phyloP scores from a whole-genome alignment of 2,888 invertebrate species.

The Autographa pulchrina region DNA sequence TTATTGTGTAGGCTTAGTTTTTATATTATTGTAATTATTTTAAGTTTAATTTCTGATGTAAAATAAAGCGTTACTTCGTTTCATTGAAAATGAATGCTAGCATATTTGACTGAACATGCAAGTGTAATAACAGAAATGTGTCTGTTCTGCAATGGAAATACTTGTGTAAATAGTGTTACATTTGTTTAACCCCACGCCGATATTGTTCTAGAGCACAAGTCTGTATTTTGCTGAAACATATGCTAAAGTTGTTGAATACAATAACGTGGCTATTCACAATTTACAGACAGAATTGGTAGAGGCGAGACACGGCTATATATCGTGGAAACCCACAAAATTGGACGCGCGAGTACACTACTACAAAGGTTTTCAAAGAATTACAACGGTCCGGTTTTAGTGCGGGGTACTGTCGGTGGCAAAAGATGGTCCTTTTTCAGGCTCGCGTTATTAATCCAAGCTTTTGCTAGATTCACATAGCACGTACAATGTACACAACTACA shows the following conservation, averaged over 20 bases:
- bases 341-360: constrained; percentile 22
- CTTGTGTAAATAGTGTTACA: constrained; percentile 20
- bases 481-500: not conserved
- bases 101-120: constrained; percentile 8
- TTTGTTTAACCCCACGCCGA: constrained; percentile 10
- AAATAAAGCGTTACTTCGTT: too few relatives aligned
- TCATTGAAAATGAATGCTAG: constrained; percentile 12
- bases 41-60: too few relatives aligned
- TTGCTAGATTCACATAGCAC: not conserved
- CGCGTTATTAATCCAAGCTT: not conserved
- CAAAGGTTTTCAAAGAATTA: constrained; percentile 52
- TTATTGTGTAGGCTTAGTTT: too few relatives aligned
- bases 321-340: constrained; percentile 27
- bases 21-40: too few relatives aligned
- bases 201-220: constrained; percentile 7
- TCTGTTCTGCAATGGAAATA: constrained; percentile 13
- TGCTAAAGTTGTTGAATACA: constrained; percentile 11
- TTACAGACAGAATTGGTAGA: constrained; percentile 40
- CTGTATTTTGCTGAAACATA: constrained; percentile 10
- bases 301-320: constrained; percentile 36
- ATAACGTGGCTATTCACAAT: constrained; percentile 20
- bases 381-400: constrained; percentile 37
- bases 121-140: constrained; percentile 9
- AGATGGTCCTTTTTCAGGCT: not conserved
- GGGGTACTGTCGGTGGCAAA: constrained; percentile 16